Percentiles rank a stretch among this genome's conserved stretches.
phyloP scores from a whole-genome alignment of 2,888 invertebrate species.

The Archips xylosteana region DNA sequence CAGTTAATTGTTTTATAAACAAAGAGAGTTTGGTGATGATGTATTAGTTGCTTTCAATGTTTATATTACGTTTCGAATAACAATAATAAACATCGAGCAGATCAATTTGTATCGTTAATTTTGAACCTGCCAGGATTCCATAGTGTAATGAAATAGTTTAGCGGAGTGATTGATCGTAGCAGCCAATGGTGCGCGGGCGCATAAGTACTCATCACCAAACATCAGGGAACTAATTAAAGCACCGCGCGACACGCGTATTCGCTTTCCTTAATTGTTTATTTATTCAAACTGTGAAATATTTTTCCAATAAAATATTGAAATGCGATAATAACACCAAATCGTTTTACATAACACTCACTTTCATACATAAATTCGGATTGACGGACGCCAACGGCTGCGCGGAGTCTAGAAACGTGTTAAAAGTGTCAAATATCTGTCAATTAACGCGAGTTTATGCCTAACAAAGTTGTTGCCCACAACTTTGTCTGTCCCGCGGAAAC shows the following conservation, averaged over 20 bases:
- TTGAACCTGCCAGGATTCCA: constrained; percentile 6
- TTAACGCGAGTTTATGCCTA: constrained; percentile 28
- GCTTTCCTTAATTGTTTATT: constrained; percentile 40
- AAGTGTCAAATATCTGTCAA: constrained; percentile 37
- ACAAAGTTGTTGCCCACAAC: neutral
- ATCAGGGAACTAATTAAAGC: constrained; percentile 37
- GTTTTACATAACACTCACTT: constrained; percentile 40
- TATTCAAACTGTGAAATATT: constrained; percentile 37
- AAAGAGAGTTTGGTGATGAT: no score
- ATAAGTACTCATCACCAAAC: constrained; percentile 7
- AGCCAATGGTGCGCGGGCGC: constrained; percentile 10
- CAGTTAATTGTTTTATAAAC: no score
- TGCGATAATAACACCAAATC: constrained; percentile 16
- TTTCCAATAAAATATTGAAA: constrained; percentile 37
- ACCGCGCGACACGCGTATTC: constrained; percentile 23
- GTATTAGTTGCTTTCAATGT: no score
- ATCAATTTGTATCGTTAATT: neutral
- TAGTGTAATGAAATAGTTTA: constrained; percentile 23
- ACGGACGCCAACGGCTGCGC: constrained; percentile 15
- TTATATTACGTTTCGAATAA: neutral
- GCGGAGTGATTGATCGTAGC: constrained; percentile 30
- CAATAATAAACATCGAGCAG: neutral
- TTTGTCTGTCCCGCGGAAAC: no score
- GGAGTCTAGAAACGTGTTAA: constrained; percentile 21
- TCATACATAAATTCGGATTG: constrained; percentile 24